Evolutionary conservation across 2,888 invertebrate species (phyloP), one percentile per base, ranked within the genome.

Genomic region (Nymphalis urticae): DNA sequence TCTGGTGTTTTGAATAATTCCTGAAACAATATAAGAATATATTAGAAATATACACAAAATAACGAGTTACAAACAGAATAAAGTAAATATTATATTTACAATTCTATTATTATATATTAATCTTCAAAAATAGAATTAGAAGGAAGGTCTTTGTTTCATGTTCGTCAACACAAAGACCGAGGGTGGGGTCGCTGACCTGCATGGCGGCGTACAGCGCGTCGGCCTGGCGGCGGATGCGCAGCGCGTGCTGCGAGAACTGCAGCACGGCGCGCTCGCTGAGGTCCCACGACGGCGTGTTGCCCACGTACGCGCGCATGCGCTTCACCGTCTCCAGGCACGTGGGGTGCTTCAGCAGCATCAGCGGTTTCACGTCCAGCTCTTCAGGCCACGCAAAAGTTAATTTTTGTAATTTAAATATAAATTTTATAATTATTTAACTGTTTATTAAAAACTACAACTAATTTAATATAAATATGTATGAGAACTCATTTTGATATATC

Each of bases 281-380:
- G 75, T 95, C 95, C 97, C 97, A 97, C 19, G 95, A 94, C 7
- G 94, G 93, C 2, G 95, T 88, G 85, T 97, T 97, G 9, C 97
- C 97, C 50, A 97, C 95, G 84, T 97, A 97, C 58, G 95, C 94
- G 19, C 96, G 93, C 85, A 97, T 90, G 70, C 96, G 94, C 77
- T 96, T 95, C 64, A 97, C 94, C 0, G 97, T 97, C 79, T 96
- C 95, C 59, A 97, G 93, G 75, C 96, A 94, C 59, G 95, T 94
- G 0, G 97, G 95, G 89, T 97, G 96, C 76, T 97, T 97, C 67
- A 96, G 94, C 54, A 98, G 85, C 96, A 97, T 97, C 27, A 97
- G 85, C 0, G 95, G 94, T 72, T 95, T 95, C 27, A 96, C 82
- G 7, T 95, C 88, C 70, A 96, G 80, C 9, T 93, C 93, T 82